A percentile compares a stretch with the other conserved stretches of the same genome.
These are phyloP conservation scores for Zeugodacus cucurbitae DNA, from an alignment of 1,140 invertebrate genomes.

Conservation along the genomic window DNA sequence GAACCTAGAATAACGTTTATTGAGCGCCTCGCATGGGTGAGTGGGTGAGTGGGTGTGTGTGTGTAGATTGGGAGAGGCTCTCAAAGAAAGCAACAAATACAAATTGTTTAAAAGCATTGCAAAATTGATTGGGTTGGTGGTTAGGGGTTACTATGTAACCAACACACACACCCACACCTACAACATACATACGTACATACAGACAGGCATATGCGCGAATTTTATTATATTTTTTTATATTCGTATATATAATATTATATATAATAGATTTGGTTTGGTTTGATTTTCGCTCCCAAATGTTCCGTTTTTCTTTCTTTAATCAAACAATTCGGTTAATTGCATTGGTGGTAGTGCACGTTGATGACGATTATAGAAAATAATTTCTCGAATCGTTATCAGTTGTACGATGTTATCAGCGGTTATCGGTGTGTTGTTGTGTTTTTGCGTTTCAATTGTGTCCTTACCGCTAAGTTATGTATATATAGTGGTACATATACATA, in stretches of 20 bases:
- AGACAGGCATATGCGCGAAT: not conserved
- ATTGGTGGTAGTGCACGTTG: not conserved
- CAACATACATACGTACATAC: not conserved
- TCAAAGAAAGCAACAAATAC: not conserved
- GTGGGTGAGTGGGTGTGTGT: not conserved
- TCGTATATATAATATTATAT: not conserved
- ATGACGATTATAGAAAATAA: slow-evolving; percentile 5
- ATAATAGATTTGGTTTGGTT: too few relatives aligned
- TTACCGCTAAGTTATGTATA: not conserved
- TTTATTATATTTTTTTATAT: not conserved
- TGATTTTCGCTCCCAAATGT: not conserved
- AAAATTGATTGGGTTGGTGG: not conserved
- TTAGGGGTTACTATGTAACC: not conserved
- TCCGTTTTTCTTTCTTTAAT: not conserved
- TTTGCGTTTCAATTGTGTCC: not conserved
- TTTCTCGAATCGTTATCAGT: slow-evolving; percentile 9
- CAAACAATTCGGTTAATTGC: not conserved
- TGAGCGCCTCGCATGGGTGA: not conserved
- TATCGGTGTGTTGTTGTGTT: not conserved
- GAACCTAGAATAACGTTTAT: not conserved
- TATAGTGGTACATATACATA: not conserved
- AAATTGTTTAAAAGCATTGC: not conserved
- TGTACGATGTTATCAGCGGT: not conserved
- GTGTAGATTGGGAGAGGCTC: not conserved
- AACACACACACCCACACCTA: too few relatives aligned